Base-by-base conservation (phyloP, 2,797 vertebrate species). In the Diglossa cyanea region DNA sequence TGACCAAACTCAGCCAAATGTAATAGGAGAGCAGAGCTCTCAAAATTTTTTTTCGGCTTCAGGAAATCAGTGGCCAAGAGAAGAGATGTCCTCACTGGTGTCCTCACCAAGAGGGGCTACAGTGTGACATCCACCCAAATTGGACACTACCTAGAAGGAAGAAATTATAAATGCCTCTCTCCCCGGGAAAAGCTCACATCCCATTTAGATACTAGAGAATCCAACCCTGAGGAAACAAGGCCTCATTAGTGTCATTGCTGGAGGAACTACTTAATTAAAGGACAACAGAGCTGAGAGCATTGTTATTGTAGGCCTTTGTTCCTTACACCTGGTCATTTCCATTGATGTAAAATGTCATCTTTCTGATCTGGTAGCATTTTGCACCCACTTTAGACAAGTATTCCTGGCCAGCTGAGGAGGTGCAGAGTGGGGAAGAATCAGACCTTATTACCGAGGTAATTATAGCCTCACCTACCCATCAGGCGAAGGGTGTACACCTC, bases 181-280 rank as follows among this genome's bases (percentile, higher is more conserved):
- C 93, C 92, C 73, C 73, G 48, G 93, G 93, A 96, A 96, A 86
- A 95, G 70, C 70, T 95, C 73, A 81, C 82, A 95, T 93, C 82
- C 93, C 79, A 75, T 91, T 96, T 94, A 96, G 93, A 93, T 95
- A 94, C 82, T 61, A 86, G 91, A 73, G 93, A 96, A 95, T 95
- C 94, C 86, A 94, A 40, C 93, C 96, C 94, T 81, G 79, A 95
- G 94, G 96, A 96, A 93, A 95, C 88, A 95, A 93, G 95, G 61
- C 92, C 94, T 96, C 90, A 65, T 95, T 96, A 96, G 88, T 86
- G 82, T 90, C 91, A 70, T 90, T 94, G 90, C 94, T 93, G 1
- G 17, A 94, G 92, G 95, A 96, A 72, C 90, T 95, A 83, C 70
- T 94, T 95, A 95, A 97, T 95, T 95, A 96, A 95, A 96, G 93